Conservation (phyloP, 1,140 invertebrate species). For the Drosophila hydei region DNA sequence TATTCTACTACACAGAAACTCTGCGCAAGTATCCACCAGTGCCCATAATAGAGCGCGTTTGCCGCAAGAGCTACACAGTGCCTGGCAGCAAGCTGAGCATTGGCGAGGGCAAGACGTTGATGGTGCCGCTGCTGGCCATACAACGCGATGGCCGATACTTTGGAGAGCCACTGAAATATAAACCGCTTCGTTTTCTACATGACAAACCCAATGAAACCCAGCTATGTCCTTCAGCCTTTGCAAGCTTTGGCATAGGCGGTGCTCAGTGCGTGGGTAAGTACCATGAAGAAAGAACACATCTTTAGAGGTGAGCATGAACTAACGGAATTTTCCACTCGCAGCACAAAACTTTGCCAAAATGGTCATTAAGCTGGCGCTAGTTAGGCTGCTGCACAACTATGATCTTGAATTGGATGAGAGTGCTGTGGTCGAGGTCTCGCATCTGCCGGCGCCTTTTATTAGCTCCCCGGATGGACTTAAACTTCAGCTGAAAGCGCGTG, state of each 20-base stretch:
- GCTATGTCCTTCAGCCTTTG: slow-evolving; percentile 34
- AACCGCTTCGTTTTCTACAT: slow-evolving; percentile 85
- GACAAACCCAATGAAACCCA: slow-evolving; percentile 20
- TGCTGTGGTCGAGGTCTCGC: slow-evolving; percentile 44
- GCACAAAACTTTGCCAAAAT: slow-evolving; percentile 76
- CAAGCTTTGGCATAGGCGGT: slow-evolving; percentile 65
- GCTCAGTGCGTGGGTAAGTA: slow-evolving; percentile 68
- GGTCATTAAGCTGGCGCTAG: slow-evolving; percentile 70
- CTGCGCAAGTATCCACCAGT: slow-evolving; percentile 84
- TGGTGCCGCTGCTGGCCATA: slow-evolving; percentile 74
- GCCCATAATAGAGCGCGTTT: slow-evolving; percentile 68
- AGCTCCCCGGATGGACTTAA: slow-evolving; percentile 58
- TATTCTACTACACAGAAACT: slow-evolving; percentile 73
- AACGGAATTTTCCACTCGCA: slow-evolving; percentile 12
- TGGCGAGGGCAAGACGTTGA: slow-evolving; percentile 74
- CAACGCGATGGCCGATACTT: slow-evolving; percentile 87
- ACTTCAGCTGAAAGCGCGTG: slow-evolving; percentile 58
- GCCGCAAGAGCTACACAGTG: slow-evolving; percentile 65
- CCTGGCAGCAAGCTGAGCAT: slow-evolving; percentile 67
- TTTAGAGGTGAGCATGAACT: not conserved
- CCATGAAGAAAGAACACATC: not conserved
- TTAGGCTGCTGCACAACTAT: slow-evolving; percentile 65
- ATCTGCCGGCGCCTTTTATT: slow-evolving; percentile 70
- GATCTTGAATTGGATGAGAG: slow-evolving; percentile 53
- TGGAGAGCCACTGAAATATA: slow-evolving; percentile 85